Percentiles rank a stretch among this genome's conserved stretches.
Evolutionary conservation across 1,140 invertebrate species (phyloP).

Genomic region (Kradibia gibbosae): DNA sequence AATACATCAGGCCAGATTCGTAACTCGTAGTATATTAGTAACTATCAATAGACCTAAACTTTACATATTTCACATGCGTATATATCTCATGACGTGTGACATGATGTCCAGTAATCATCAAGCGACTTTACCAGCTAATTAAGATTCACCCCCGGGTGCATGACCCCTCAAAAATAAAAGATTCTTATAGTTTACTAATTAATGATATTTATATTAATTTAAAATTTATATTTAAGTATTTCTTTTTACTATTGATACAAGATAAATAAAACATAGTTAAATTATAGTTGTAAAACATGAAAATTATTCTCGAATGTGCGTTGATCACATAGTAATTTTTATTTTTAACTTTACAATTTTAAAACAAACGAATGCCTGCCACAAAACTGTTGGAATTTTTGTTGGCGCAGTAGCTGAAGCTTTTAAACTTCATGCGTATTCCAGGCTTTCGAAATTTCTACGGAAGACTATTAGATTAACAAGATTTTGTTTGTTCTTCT

Average conservation of each 20-base stretch:
- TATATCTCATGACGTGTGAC: not conserved
- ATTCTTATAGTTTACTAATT: too few relatives aligned
- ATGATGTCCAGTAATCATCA: not conserved
- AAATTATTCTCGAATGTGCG: not conserved
- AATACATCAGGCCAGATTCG: not conserved
- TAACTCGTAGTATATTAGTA: not conserved
- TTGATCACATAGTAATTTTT: not conserved
- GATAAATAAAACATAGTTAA: too few relatives aligned
- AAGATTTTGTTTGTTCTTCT: not conserved
- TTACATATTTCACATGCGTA: too few relatives aligned
- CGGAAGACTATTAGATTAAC: not conserved
- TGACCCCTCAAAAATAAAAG: not conserved
- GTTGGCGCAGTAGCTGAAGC: too few relatives aligned
- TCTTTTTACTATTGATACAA: too few relatives aligned
- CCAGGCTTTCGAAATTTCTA: not conserved
- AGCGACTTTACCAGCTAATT: conserved; percentile 30
- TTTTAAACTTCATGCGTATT: not conserved
- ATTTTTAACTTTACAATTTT: conserved; percentile 1
- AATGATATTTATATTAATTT: too few relatives aligned
- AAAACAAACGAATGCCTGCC: not conserved
- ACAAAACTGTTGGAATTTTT: too few relatives aligned
- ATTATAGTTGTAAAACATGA: not conserved
- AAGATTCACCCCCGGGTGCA: not conserved
- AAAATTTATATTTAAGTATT: too few relatives aligned
- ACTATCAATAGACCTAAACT: too few relatives aligned